Conservation (phyloP, 2,888 invertebrate species). For the Hofmannophila pseudospretella region DNA sequence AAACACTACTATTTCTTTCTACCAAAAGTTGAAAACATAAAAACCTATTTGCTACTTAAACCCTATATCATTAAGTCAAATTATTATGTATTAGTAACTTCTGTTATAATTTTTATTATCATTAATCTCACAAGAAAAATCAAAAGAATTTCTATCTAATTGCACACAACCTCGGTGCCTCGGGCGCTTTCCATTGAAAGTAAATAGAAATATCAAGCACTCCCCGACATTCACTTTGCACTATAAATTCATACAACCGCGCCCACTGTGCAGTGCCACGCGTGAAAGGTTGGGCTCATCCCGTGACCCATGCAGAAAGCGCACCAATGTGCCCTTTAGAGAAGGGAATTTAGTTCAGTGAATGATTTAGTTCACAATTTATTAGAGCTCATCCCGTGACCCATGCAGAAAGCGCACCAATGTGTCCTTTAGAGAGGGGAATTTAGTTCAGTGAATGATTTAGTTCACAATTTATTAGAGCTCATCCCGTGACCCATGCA, state of each 20-base stretch:
- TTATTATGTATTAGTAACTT: too few relatives aligned
- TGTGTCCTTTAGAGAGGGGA: constrained; percentile 20
- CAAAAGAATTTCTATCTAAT: too few relatives aligned
- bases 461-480: too few relatives aligned
- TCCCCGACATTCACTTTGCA: constrained; percentile 19
- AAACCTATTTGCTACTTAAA: too few relatives aligned
- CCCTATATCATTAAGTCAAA: too few relatives aligned
- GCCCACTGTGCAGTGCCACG: constrained; percentile 59
- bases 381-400: constrained; percentile 76
- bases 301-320: constrained; percentile 69
- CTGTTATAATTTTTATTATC: too few relatives aligned
- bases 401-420: constrained; percentile 59
- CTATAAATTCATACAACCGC: constrained; percentile 39
- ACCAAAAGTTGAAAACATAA: too few relatives aligned
- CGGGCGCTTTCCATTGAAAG: neutral
- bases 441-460: neutral
- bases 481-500: constrained; percentile 72
- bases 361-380: neutral
- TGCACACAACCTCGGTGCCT: too few relatives aligned
- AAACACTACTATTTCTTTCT: too few relatives aligned
- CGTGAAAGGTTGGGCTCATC: constrained; percentile 76
- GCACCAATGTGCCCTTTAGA: constrained; percentile 37
- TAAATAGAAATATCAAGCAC: constrained; percentile 25
- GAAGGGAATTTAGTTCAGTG: neutral
- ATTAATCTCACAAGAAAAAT: too few relatives aligned